Percentiles rank a stretch among this genome's conserved stretches.
These are phyloP conservation scores for Xerus rutilus DNA, from an alignment of 2,797 vertebrate species.

Conservation along the genomic window DNA sequence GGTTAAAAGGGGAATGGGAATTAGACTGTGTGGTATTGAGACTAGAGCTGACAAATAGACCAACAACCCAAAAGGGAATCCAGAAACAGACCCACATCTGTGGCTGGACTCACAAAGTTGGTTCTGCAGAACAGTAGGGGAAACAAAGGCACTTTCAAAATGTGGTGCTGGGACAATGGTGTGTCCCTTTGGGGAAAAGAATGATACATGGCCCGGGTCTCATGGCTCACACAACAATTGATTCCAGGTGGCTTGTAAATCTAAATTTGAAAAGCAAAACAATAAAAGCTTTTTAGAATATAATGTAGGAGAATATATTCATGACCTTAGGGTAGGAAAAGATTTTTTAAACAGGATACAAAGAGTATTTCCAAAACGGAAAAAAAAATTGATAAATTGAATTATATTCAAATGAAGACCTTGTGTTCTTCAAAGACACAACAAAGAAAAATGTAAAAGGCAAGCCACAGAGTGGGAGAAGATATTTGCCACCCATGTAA, in stretches of 20 bases:
- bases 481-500: not conserved
- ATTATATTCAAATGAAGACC: constrained; percentile 52
- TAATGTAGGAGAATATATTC: not conserved
- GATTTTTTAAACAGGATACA: constrained; percentile 14
- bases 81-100: not conserved
- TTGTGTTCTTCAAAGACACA: constrained; percentile 59
- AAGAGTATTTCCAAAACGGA: constrained; percentile 38
- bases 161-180: not conserved
- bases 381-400: constrained; percentile 40
- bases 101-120: not conserved
- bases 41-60: not conserved
- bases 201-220: not conserved
- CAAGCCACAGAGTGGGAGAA: not conserved
- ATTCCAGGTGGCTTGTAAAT: constrained; percentile 8
- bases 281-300: constrained; percentile 37
- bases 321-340: constrained; percentile 49
- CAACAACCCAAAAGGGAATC: not conserved
- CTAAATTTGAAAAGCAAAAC: constrained; percentile 49
- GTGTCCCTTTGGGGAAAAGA: not conserved
- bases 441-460: not conserved
- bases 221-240: not conserved
- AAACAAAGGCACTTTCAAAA: not conserved
- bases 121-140: not conserved
- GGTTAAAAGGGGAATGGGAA: no score
- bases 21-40: not conserved